These are phyloP conservation scores for Eupithecia vulgata DNA, from an alignment of 2,888 invertebrate genomes.

Conservation along the genomic window DNA sequence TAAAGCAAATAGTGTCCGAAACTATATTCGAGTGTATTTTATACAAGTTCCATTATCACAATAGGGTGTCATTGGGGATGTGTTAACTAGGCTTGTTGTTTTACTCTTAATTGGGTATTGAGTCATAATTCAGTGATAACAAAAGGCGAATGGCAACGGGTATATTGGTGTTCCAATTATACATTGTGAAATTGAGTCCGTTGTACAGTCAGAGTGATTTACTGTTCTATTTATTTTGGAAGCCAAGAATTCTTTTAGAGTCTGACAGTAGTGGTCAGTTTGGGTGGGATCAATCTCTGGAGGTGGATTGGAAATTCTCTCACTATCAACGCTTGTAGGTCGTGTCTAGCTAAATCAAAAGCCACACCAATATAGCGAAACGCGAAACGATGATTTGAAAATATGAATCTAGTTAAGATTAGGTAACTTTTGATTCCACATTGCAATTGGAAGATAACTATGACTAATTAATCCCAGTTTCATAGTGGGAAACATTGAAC, in stretches of 20 bases:
- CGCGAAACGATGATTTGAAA: neutral
- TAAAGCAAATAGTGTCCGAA: slow-evolving; percentile 18
- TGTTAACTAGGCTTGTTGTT: slow-evolving; percentile 56
- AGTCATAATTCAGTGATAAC: slow-evolving; percentile 71
- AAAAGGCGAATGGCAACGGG: slow-evolving; percentile 66
- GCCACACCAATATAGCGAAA: neutral
- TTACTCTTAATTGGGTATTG: slow-evolving; percentile 68
- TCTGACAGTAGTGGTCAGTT: neutral
- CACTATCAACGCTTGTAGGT: neutral
- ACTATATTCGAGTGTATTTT: slow-evolving; percentile 25
- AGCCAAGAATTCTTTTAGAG: neutral
- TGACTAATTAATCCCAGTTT: neutral
- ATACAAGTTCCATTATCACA: slow-evolving; percentile 39
- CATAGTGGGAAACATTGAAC: neutral
- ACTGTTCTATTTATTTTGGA: slow-evolving; percentile 24
- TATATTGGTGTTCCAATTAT: slow-evolving; percentile 74
- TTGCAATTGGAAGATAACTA: neutral
- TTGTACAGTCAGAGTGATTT: slow-evolving; percentile 40
- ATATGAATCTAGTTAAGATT: neutral
- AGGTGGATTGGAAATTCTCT: slow-evolving; percentile 1
- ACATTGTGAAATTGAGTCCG: slow-evolving; percentile 69
- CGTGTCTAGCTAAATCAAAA: neutral
- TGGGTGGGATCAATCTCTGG: neutral
- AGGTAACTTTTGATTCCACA: neutral
- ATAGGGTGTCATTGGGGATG: slow-evolving; percentile 50